Conservation (phyloP, 2,888 invertebrate genomes). For the Phyllotreta cruciferae region DNA sequence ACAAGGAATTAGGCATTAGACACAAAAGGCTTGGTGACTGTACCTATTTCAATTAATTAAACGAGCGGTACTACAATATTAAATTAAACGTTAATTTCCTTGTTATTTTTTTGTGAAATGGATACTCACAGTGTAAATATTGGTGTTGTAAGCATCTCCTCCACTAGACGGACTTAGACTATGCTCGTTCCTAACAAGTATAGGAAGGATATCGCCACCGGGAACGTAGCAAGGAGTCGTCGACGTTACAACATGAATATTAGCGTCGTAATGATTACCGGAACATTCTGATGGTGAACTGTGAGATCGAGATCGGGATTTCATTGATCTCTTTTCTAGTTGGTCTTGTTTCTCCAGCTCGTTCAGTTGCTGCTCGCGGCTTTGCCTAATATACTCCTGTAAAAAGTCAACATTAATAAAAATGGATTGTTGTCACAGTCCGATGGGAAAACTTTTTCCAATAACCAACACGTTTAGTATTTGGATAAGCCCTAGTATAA, state of each 20-base stretch:
- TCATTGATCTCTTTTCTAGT: conserved; percentile 26
- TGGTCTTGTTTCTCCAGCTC: conserved; percentile 63
- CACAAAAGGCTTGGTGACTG: not conserved
- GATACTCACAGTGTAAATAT: conserved; percentile 53
- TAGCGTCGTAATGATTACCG: conserved; percentile 40
- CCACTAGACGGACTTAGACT: conserved; percentile 52
- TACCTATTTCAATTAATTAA: no score
- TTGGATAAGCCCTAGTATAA: no score
- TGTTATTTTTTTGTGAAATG: no score
- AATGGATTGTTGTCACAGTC: not conserved
- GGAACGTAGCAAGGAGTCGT: conserved; percentile 62
- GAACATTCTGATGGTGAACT: conserved; percentile 50
- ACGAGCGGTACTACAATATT: no score
- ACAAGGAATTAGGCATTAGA: conserved; percentile 4
- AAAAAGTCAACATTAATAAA: conserved; percentile 42
- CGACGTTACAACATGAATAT: conserved; percentile 47
- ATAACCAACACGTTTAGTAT: no score
- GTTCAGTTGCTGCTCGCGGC: conserved; percentile 80
- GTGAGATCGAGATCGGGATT: conserved; percentile 51
- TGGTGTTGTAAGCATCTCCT: conserved; percentile 50
- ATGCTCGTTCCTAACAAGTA: conserved; percentile 54
- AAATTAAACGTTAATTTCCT: no score
- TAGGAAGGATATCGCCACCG: conserved; percentile 59
- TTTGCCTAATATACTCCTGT: conserved; percentile 78
- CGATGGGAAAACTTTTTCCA: no score